Base-by-base conservation (phyloP, 35 echinoderm and acorn worm species). In the Amphiura filiformis region DNA sequence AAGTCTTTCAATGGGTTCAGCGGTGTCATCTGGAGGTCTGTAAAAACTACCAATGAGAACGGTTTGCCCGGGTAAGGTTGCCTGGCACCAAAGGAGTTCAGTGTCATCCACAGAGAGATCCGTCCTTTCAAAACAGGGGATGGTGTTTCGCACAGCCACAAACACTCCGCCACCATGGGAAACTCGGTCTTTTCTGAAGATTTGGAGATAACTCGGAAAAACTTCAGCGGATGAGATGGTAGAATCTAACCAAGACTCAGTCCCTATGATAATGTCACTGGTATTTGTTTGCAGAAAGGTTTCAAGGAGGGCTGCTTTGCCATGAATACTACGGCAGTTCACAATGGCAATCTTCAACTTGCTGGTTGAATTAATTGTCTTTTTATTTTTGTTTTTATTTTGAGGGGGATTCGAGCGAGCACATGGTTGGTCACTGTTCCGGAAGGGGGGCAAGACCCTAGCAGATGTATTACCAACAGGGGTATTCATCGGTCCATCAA, bases 101-200 rank as follows among this genome's bases (percentile, higher is more conserved):
- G 75, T 31, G 75, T 77, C 34, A 12, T 77, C 75, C 26, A 77
- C 28, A 5, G 28, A 13, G 75, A 77, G 75, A 77, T 77, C 75
- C 5, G 75, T 31, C 28, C 75, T 77, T 28, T 31, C 75, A 77
- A 13, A 77, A n/a, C 75, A 77, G 7, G 75, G 75, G 7, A 77
- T 77, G 34, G 7, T 77, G 9, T 77, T 30, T 35, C 28, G 7
- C 11, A 77, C 75, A 13, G 75, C 75, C 7, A 77, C 28, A n/a
- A 77, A 77, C 12, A 77, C 75, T 31, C 75, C 75, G 26, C 75
- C 84, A 34, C 84, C 84, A 33, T 86, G 18, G 26, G 56, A 34
- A 38, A 79, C 80, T 35, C 86, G 15, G 36, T 87, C 86, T 32
- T 79, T 87, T 41, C 86, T 77, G 33, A 78, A 87, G 9, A 87